Conservation (phyloP, 2,888 invertebrate species). For the Drosophila greeni region DNA sequence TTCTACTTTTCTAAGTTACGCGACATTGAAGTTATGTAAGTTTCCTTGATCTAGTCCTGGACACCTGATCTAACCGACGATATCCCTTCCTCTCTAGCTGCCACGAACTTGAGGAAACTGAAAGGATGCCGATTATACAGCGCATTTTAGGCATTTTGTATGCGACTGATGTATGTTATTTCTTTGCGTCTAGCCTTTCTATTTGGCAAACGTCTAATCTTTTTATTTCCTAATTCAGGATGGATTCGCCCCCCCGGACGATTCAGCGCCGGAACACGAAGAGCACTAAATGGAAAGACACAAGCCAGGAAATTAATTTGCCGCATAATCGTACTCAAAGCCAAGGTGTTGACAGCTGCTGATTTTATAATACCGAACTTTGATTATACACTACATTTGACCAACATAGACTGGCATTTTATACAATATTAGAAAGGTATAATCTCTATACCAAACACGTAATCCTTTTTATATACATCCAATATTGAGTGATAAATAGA, state of each 20-base stretch:
- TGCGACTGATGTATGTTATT: conserved; percentile 91
- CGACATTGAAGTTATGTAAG: conserved; percentile 94
- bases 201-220: not conserved
- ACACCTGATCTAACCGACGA: not conserved
- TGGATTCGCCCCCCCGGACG: conserved; percentile 94
- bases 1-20: conserved; percentile 99
- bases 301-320: conserved; percentile 36
- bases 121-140: conserved; percentile 87
- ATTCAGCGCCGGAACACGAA: conserved; percentile 81
- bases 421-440: not conserved
- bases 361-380: conserved; percentile 5
- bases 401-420: not conserved
- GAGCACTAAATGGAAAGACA: conserved; percentile 49
- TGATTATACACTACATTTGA: not conserved
- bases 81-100: conserved; percentile 80
- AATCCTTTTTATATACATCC: too few species aligned
- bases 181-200: not conserved
- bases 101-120: conserved; percentile 92
- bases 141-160: conserved; percentile 98
- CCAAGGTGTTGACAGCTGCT: not conserved
- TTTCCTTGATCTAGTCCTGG: conserved; percentile 4
- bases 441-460: not conserved
- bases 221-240: conserved; percentile 83
- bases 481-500: too few species aligned
- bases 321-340: conserved; percentile 47